A percentile compares a stretch with the other conserved stretches of the same genome.
These are phyloP conservation scores for Seriola quinqueradiata DNA, from an alignment of 2,113 vertebrate genomes.

Conservation along the genomic window DNA sequence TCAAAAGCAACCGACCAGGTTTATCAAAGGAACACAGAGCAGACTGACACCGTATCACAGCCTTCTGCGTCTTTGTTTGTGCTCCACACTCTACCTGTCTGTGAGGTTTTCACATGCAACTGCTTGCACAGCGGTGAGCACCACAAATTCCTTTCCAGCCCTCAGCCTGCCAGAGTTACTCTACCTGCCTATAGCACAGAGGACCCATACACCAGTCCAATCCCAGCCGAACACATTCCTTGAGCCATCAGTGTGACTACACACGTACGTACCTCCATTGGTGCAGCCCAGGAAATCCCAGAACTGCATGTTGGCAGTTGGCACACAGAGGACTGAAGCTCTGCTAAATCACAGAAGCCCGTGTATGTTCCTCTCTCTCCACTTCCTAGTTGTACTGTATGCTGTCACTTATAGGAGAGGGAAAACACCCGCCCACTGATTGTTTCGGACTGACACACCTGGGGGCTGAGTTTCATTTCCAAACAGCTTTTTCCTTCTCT, in stretches of 20 bases:
- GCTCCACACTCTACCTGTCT: slow-evolving; percentile 66
- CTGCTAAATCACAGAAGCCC: slow-evolving; percentile 24
- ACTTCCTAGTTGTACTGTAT: slow-evolving; percentile 79
- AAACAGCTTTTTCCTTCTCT: slow-evolving; percentile 54
- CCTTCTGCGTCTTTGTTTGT: slow-evolving; percentile 53
- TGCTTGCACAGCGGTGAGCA: slow-evolving; percentile 76
- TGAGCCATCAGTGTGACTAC: slow-evolving; percentile 22
- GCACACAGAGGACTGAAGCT: slow-evolving; percentile 52
- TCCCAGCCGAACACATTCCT: slow-evolving; percentile 8
- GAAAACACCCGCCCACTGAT: slow-evolving; percentile 75
- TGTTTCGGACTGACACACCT: slow-evolving; percentile 77
- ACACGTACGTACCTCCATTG: slow-evolving; percentile 75
- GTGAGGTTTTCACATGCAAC: slow-evolving; percentile 79
- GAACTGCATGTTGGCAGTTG: slow-evolving; percentile 77
- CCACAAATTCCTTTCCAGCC: slow-evolving; percentile 79
- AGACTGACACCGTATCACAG: slow-evolving; percentile 39
- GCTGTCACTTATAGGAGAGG: slow-evolving; percentile 73
- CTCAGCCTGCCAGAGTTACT: slow-evolving; percentile 68
- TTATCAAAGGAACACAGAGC: slow-evolving; percentile 54
- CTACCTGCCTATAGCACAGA: slow-evolving; percentile 55
- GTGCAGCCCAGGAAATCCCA: slow-evolving; percentile 81
- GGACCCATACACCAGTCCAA: slow-evolving; percentile 43
- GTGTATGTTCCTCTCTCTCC: slow-evolving; percentile 48
- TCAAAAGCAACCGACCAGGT: slow-evolving; percentile 10
- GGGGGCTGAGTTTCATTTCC: slow-evolving; percentile 73